Evolutionary conservation across 1,140 invertebrate genomes (phyloP).

Genomic region (Brachionus rotundiformis): DNA sequence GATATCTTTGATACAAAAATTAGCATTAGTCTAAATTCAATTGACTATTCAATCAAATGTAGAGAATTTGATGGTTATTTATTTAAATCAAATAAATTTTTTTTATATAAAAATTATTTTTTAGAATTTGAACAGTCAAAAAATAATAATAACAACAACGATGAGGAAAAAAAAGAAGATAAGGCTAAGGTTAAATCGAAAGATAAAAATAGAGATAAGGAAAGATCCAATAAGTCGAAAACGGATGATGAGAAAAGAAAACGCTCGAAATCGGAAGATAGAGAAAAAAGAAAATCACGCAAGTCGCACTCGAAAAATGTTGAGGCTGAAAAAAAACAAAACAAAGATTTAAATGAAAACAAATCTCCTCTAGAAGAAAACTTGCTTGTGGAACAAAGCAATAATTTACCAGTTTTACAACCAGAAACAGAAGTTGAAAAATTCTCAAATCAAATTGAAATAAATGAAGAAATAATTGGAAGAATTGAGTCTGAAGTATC

Average conservation of each 20-base stretch:
- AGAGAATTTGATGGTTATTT: not conserved
- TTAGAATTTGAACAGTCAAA: not conserved
- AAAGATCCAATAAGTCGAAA: not conserved
- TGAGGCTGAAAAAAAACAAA: not conserved
- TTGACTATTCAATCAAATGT: slow-evolving; percentile 4
- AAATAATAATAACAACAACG: slow-evolving; percentile 31
- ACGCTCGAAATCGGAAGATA: not conserved
- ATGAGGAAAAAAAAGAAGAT: slow-evolving; percentile 4
- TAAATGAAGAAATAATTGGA: not conserved
- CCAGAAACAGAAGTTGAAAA: not conserved
- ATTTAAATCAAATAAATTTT: not conserved
- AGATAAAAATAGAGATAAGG: slow-evolving; percentile 10
- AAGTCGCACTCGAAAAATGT: not conserved
- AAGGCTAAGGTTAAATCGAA: not conserved
- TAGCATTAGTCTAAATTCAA: not conserved
- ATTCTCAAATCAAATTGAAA: not conserved
- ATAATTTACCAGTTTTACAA: not conserved
- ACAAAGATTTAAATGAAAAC: not conserved
- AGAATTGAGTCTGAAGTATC: not conserved
- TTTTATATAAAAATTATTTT: not conserved
- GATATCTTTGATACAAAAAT: not conserved
- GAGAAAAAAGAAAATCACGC: not conserved
- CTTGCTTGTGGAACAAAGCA: not conserved
- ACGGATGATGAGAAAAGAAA: not conserved
- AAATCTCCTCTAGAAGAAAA: too few species aligned